Evolutionary conservation across 2,888 invertebrate genomes (phyloP), one percentile per base, ranked within the genome.

Genomic region (Oxyteleia sp.): DNA sequence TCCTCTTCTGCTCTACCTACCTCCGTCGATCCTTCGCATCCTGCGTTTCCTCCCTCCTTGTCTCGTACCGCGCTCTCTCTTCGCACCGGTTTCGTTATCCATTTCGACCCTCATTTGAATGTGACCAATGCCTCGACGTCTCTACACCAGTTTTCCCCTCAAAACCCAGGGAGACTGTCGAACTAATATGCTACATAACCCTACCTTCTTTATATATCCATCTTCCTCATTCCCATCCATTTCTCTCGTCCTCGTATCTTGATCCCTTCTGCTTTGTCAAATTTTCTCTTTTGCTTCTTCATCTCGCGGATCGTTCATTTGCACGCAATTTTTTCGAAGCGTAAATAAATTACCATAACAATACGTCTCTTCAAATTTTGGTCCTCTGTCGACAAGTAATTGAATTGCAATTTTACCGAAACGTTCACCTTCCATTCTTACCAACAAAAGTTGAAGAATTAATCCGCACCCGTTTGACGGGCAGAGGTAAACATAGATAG

Each of bases 31-130:
- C 71, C 26, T 35, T 57, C 45, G 63, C 29, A 59, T 74, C 51
- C 55, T 47, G 41, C 15, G 18, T 63, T 57, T 78, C 75, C 75
- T 68, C 66, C 75, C 53, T 74, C 55, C 47, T 78, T 66, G 47
- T 71, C 71, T 75, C 66, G 43, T 45, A 23, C 5, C 63, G 63
- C 43, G 2, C 13, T 64, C 69, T 75, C 71, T 55, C 76, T 66
- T 47, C 26, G 43, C 61, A 38, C 41, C 64, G 55, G 13, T 82
- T 71, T 71, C 72, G 75, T 75, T 71, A 71, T 76, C 64, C 71
- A 13, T 61, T 53, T 74, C 78, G 79, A 83, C 78, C 85, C 86
- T 87, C 87, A 85, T 87, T 87, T 87, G 83, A 85, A 84, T 86
- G 84, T 84, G 83, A 85, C 85, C 86, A 82, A 86, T 87, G 75